Evolutionary conservation across 2,888 invertebrate genomes (phyloP), one percentile per base, ranked within the genome.

Genomic region (Minunthozetes semirufus): DNA sequence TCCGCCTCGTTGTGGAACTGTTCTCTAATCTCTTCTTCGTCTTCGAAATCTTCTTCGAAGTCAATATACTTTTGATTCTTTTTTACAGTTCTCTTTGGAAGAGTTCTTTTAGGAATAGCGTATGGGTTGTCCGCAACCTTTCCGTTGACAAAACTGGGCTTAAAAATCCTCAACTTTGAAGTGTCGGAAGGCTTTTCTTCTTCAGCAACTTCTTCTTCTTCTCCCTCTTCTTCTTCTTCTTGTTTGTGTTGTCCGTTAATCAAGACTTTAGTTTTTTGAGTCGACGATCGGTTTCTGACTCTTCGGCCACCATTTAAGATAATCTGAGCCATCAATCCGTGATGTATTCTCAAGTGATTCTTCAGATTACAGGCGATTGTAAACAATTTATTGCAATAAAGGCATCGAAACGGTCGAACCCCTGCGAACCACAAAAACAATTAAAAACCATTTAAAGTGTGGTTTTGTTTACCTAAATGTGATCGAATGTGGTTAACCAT

Each of bases 321-420:
- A 50, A 50, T 72, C 72, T 56, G 50, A 1, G 53, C 56, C 72
- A n/a, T 48, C 25, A 68, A 6, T n/a, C 38, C 38, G 68, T 68
- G 68, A 22, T 68, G 68, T 38, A 68, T 46, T 42, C 68, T 29
- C 46, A 68, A 42, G 33, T 68, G 68, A 68, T 68, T 68, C 42
- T 68, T 68, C n/a, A 68, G 46, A 68, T 68, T 68, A 68, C 68
- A 68, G 19, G 68, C 38, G 13, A 68, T 68, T 19, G 68, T 68
- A 38, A 68, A 68, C n/a, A 19, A 15, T 19, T 68, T 68, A 11
- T 68, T n/a, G 22, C 68, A 68, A 68, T 42, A 42, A 38, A 5
- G 17, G n/a, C 68, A 68, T 22, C 38, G 27, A n/a, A 68, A 68
- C 8, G 68, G 68, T 22, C 46, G 42, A 15, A 68, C n/a, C 4